A percentile compares a stretch with the other conserved stretches of the same genome.
Conservation (phyloP, 2,797 vertebrate species). For the Hydrophis major region DNA sequence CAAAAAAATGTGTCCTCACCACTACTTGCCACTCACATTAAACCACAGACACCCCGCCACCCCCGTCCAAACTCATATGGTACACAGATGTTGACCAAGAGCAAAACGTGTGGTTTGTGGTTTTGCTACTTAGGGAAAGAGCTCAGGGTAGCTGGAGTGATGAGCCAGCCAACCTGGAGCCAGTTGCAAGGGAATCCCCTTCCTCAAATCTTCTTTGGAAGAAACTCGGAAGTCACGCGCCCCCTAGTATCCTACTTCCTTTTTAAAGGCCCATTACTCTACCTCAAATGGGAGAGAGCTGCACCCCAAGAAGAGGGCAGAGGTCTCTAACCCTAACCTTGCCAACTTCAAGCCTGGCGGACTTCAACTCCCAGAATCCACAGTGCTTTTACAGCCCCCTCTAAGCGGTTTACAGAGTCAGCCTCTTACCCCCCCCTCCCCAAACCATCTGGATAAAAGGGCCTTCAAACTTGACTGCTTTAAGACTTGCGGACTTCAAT, state of each 20-base stretch:
- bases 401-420: too few species aligned
- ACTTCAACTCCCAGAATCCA: too few species aligned
- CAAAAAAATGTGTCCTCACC: neutral
- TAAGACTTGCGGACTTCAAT: too few species aligned
- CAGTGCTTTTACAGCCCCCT: too few species aligned
- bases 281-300: neutral
- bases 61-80: neutral
- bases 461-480: too few species aligned
- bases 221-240: too few species aligned
- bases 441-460: too few species aligned
- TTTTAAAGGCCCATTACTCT: neutral
- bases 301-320: neutral
- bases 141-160: too few species aligned
- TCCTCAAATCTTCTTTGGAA: neutral
- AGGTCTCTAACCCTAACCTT: too few species aligned
- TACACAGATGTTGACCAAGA: neutral
- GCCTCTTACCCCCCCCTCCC: too few species aligned
- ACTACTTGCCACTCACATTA: neutral
- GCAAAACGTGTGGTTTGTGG: neutral
- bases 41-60: neutral
- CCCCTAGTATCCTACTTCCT: neutral
- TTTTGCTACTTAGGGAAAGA: neutral
- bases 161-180: neutral
- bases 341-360: too few species aligned
- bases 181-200: neutral